Percentiles rank a stretch among this genome's conserved stretches.
These are phyloP conservation scores for Stictocephala bisonia DNA, from an alignment of 2,888 invertebrate genomes.

Conservation along the genomic window DNA sequence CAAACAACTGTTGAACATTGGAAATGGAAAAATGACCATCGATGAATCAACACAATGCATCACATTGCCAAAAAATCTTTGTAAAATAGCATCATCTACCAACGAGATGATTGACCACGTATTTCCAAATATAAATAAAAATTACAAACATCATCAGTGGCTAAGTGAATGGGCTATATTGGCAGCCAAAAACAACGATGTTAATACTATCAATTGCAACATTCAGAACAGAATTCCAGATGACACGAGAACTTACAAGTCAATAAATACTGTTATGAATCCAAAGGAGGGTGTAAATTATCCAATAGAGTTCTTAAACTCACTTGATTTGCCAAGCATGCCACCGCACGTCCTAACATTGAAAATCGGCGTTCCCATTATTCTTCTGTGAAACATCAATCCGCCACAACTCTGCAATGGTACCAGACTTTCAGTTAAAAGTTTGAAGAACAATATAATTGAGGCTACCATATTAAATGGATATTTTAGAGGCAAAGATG, in stretches of 20 bases:
- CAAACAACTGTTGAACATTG: constrained; percentile 62
- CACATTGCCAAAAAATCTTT: constrained; percentile 61
- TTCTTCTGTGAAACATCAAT: constrained; percentile 60
- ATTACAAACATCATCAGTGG: constrained; percentile 47
- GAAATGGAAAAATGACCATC: constrained; percentile 60
- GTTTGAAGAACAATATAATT: constrained; percentile 47
- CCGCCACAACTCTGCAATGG: constrained; percentile 59
- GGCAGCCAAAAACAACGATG: constrained; percentile 61
- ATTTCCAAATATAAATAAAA: constrained; percentile 27
- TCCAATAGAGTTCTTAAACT: constrained; percentile 61
- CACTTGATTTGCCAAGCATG: constrained; percentile 57
- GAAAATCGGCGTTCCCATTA: constrained; percentile 60
- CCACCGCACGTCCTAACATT: constrained; percentile 53
- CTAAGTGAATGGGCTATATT: constrained; percentile 60
- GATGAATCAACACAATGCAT: constrained; percentile 61
- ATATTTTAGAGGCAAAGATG: constrained; percentile 55
- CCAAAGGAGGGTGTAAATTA: constrained; percentile 54
- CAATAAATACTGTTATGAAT: constrained; percentile 57
- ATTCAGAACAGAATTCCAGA: constrained; percentile 57
- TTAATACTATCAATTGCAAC: constrained; percentile 60
- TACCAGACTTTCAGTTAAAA: constrained; percentile 50
- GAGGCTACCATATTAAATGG: constrained; percentile 26
- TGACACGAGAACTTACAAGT: constrained; percentile 57
- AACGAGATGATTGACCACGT: constrained; percentile 43
- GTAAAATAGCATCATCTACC: constrained; percentile 58